These are phyloP conservation scores for Pseudomugil tenellus DNA, from an alignment of 2,797 vertebrate species.

Conservation along the genomic window DNA sequence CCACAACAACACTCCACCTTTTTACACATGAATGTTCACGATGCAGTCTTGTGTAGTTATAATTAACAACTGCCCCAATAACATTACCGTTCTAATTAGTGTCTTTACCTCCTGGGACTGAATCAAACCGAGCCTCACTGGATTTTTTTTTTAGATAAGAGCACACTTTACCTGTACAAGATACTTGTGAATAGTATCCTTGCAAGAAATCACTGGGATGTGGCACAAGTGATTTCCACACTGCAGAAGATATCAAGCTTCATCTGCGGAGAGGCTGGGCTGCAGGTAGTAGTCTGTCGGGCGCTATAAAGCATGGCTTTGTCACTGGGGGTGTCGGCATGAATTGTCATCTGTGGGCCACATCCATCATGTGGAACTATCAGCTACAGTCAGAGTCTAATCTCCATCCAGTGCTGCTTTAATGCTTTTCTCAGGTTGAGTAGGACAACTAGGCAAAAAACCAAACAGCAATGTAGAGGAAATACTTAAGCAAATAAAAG, in stretches of 20 bases:
- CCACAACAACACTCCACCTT: not conserved
- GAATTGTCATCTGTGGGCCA: constrained; percentile 61
- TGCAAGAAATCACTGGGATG: constrained; percentile 31
- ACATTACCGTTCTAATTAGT: constrained; percentile 30
- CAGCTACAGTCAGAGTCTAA: constrained; percentile 55
- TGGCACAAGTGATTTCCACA: constrained; percentile 53
- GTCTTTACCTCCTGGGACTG: constrained; percentile 39
- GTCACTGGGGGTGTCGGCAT: constrained; percentile 67
- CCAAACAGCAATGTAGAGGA: not conserved
- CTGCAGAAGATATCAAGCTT: constrained; percentile 35
- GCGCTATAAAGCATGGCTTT: constrained; percentile 60
- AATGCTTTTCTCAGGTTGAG: constrained; percentile 15
- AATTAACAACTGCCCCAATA: constrained; percentile 71
- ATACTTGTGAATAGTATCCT: constrained; percentile 29
- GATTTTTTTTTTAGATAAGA: constrained; percentile 46
- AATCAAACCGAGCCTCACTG: constrained; percentile 37
- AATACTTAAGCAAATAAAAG: not conserved
- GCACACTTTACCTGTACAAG: constrained; percentile 30
- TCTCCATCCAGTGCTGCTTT: constrained; percentile 37
- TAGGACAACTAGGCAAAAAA: not conserved
- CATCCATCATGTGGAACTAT: constrained; percentile 68
- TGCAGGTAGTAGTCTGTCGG: constrained; percentile 53
- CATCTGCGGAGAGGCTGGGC: constrained; percentile 22
- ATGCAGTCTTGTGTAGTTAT: constrained; percentile 47
- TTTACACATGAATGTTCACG: constrained; percentile 6